Base-by-base conservation (phyloP, 2,797 vertebrate species). In the Anabas testudineus region DNA sequence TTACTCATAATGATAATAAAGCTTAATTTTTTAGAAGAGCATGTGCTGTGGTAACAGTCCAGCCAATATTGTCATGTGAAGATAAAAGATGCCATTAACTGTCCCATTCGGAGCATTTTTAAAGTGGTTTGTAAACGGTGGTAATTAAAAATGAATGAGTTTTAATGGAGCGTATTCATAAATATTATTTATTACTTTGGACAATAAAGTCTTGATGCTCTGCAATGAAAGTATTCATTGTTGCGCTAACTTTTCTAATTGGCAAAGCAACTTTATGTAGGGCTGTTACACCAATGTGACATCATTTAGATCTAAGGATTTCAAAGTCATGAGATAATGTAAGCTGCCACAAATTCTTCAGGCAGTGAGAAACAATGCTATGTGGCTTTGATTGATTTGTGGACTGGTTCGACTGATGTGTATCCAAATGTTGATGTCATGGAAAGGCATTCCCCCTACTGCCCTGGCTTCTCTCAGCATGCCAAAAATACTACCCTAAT, bases 401-500 rank as follows among this genome's bases (percentile, higher is more conserved):
- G 71, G 70, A 86, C 60, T 22, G 62, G 81, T 65, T 87, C 74
- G 42, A 85, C 81, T 88, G 87, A 90, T 90, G 85, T 80, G 55
- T 60, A 77, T 87, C 88, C 87, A 90, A 89, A 85, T 34, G 77
- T 87, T 90, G 89, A 90, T 88, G 88, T 91, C 83, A 91, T 84
- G 81, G 82, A 90, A 87, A 87, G 84, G 83, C 88, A 88, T 88
- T 59, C 81, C 65, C 65, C 84, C 76, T 65, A 64, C 78, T 81
- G 78, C 80, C 82, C 82, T 24, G 63, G 73, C 83, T 76, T 84
- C 80, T 74, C 67, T 59, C 28, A 10, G 71, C 79, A 67, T 78
- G 74, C 89, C 86, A 90, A 78, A 90, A 88, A 91, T 90, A 90
- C 85, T 81, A 86, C 72, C 64, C 78, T 88, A 90, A 91, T 88